Percentiles rank a stretch among this genome's conserved stretches.
Evolutionary conservation across 2,113 vertebrate species (phyloP).

Genomic region (Campylorhamphus procurvoides): DNA sequence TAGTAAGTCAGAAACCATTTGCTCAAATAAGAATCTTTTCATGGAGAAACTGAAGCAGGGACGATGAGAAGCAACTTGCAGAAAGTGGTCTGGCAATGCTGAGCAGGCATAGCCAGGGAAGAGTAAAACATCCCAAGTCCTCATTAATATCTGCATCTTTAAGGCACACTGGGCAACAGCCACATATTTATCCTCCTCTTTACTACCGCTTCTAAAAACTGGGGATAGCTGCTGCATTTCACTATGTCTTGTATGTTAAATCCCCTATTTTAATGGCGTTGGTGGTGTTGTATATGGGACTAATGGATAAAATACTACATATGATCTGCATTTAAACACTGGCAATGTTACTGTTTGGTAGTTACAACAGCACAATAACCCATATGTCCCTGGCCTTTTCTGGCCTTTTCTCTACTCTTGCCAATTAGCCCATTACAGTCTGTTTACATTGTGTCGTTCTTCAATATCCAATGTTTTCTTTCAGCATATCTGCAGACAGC

Average conservation of each 20-base stretch:
- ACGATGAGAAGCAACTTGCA: not conserved
- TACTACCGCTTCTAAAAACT: not conserved
- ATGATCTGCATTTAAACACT: fast-evolving
- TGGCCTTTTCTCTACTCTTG: not conserved
- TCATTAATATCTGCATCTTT: not conserved
- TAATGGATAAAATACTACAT: not conserved
- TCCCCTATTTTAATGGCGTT: not conserved
- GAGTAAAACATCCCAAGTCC: not conserved
- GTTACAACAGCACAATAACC: fast-evolving
- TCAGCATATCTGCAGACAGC: not conserved
- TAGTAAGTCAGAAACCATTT: not conserved
- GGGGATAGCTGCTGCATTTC: not conserved
- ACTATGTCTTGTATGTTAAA: not conserved
- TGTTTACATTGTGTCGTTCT: not conserved
- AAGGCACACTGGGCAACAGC: not conserved
- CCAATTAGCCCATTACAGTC: not conserved
- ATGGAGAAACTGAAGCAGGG: not conserved
- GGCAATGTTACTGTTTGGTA: not conserved
- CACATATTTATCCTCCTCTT: not conserved
- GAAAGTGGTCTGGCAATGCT: not conserved
- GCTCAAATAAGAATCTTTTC: not conserved
- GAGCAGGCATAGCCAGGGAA: not conserved
- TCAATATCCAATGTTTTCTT: not conserved
- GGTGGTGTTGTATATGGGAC: not conserved
- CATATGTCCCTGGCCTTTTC: not conserved